Evolutionary conservation across 1,140 invertebrate species (phyloP), one percentile per base, ranked within the genome.

Genomic region (Megalonaias nervosa): DNA sequence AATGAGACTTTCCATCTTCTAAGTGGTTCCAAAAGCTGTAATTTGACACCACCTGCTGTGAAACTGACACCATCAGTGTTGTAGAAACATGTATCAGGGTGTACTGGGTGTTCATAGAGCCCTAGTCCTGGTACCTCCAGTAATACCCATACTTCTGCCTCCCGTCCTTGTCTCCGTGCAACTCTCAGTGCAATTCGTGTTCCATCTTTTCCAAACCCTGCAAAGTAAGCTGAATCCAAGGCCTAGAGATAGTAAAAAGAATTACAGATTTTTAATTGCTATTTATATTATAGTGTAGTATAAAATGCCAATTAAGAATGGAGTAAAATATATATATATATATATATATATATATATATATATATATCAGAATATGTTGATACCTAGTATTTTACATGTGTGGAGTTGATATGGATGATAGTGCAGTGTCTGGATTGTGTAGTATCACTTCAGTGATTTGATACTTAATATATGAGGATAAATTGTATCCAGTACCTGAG

Each of bases 1-100:
- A 92, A 94, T 60, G 92, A 83, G 56, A 95, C 90, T 80, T 93
- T 92, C 89, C 93, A 92, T 62, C 90, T 87, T 75, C 85, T 77
- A 78, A 92, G 88, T 0, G 92, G 88, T 79, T 94, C 91, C 21
- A 93, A 84, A 3, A 92, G 79, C 75, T 93, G 90, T 71, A 94
- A 89, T 74, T 91, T 92, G 19, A 94, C 86, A 6, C 92, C 93
- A 2, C 86, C 91, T 15, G 91, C 92, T 48, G 87, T 90, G 92
- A 93, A 94, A n/a, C 76, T 83, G 6, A 80, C 81, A 0, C 74
- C 83, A 67, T 84, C 80, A 17, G 84, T 85, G 77, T 90, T 90
- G 38, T 81, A 81, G 1, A 90, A 48, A 6, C 82, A 77, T 6
- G 90, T 90, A 81, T 92, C 90, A 19, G 92, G 92, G 74, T 92